A percentile compares a stretch with the other conserved stretches of the same genome.
phyloP scores from a whole-genome alignment of 1,140 invertebrate species.

The Trichogramma pretiosum region DNA sequence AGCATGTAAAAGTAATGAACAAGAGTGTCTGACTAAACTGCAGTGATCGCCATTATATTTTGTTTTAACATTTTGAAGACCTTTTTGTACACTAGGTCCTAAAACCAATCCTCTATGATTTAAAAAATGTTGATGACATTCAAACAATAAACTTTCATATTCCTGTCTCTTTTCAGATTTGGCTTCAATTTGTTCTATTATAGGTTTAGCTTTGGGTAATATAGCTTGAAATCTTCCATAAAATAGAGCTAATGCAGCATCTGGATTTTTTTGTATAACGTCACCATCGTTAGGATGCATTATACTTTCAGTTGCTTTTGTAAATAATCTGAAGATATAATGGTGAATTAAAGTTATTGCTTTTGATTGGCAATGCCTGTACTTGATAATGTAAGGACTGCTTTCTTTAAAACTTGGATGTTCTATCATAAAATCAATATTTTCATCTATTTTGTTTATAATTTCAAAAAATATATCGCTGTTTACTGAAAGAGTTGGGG shows the following conservation, averaged over 20 bases:
- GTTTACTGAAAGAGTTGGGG: constrained; percentile 68
- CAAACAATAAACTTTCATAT: constrained; percentile 66
- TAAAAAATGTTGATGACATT: constrained; percentile 83
- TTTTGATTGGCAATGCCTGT: constrained; percentile 69
- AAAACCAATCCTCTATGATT: constrained; percentile 64
- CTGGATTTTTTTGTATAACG: constrained; percentile 43
- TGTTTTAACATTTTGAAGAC: constrained; percentile 50
- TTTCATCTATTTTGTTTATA: constrained; percentile 77
- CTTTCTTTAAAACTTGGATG: constrained; percentile 78
- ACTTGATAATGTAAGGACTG: constrained; percentile 60
- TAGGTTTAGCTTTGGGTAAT: constrained; percentile 69
- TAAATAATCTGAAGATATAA: constrained; percentile 64
- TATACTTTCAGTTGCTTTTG: constrained; percentile 68
- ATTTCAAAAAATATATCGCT: constrained; percentile 75
- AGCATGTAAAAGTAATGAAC: constrained; percentile 81
- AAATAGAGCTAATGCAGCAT: constrained; percentile 80
- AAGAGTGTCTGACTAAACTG: constrained; percentile 75
- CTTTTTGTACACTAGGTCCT: constrained; percentile 65
- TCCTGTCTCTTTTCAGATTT: constrained; percentile 63
- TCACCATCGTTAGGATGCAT: constrained; percentile 44
- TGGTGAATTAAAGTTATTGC: constrained; percentile 70
- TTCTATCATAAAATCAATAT: constrained; percentile 72
- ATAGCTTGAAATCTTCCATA: constrained; percentile 91
- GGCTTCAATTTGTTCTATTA: constrained; percentile 75
- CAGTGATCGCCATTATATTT: constrained; percentile 76